Conservation (phyloP, 2,797 vertebrate genomes). For the Arrhamphus sclerolepis region DNA sequence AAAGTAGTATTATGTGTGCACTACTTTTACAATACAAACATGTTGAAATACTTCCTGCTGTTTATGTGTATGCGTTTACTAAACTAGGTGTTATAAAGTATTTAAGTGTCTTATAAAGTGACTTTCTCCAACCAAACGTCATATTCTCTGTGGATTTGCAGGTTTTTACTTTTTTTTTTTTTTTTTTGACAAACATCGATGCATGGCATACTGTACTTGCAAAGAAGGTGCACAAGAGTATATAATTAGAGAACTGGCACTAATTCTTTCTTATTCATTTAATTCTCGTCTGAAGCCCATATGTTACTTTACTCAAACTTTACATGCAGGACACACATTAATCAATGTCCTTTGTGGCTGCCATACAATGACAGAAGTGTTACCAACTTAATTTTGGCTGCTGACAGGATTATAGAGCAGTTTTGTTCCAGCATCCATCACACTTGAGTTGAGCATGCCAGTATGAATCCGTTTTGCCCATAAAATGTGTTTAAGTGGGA, state of each 20-base stretch:
- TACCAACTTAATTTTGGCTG: background rate
- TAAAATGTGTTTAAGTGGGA: background rate
- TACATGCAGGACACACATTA: background rate
- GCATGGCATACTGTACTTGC: background rate
- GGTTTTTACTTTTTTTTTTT: background rate
- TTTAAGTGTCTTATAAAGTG: too few species aligned
- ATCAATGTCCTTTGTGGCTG: too few species aligned
- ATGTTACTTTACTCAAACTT: too few species aligned
- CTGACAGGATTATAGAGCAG: background rate
- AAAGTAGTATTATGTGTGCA: constrained; percentile 27
- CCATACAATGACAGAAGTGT: background rate
- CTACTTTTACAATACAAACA: background rate
- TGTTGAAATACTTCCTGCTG: background rate
- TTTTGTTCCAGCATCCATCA: constrained; percentile 4
- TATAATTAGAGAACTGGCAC: too few species aligned
- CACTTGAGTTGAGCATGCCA: too few species aligned
- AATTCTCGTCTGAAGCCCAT: too few species aligned
- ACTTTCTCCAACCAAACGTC: background rate
- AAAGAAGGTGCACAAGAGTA: background rate
- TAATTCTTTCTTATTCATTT: too few species aligned
- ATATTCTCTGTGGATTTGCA: background rate
- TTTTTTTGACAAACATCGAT: background rate
- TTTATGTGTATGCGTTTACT: too few species aligned
- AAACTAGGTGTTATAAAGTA: too few species aligned
- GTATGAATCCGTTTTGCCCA: background rate